A percentile compares a stretch with the other conserved stretches of the same genome.
These are phyloP conservation scores for Tetrapedia diversipes DNA, from an alignment of 2,888 invertebrate species.

Conservation along the genomic window DNA sequence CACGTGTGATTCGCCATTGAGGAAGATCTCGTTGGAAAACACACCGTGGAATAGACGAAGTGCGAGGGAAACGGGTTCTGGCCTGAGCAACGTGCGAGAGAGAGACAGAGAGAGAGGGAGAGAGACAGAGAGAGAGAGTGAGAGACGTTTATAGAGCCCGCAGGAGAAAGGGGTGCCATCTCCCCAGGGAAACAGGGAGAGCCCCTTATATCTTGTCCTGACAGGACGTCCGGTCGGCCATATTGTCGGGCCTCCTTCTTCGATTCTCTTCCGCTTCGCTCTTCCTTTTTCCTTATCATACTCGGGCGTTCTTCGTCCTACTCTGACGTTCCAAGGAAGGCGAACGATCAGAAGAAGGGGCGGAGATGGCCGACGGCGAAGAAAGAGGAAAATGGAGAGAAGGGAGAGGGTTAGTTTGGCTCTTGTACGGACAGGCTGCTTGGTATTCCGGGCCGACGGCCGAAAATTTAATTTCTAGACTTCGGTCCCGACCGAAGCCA, in stretches of 20 bases:
- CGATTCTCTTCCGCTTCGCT: not conserved
- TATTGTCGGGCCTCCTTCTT: conserved; percentile 59
- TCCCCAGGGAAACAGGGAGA: conserved; percentile 59
- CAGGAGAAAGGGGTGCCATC: conserved; percentile 64
- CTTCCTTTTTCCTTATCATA: conserved; percentile 32
- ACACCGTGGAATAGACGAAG: conserved; percentile 21
- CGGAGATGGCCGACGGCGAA: not conserved
- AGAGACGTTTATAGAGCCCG: conserved; percentile 41
- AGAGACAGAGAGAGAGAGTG: conserved; percentile 34
- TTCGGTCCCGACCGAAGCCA: conserved; percentile 55
- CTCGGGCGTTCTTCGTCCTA: no score
- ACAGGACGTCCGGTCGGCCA: conserved; percentile 67
- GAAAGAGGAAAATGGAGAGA: not conserved
- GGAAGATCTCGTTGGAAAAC: conserved; percentile 45
- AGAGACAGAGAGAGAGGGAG: conserved; percentile 40
- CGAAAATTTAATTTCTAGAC: conserved; percentile 79
- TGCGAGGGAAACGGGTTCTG: conserved; percentile 23
- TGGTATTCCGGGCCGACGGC: conserved; percentile 75
- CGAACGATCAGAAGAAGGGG: conserved; percentile 32
- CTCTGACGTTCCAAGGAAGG: no score
- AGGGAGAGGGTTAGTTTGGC: conserved; percentile 64
- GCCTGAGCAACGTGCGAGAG: conserved; percentile 1
- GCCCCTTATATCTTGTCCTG: conserved; percentile 71
- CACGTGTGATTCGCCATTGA: conserved; percentile 54
- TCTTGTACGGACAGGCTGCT: conserved; percentile 63